These are phyloP conservation scores for Pygmarrhopalites habei DNA, from an alignment of 1,140 invertebrate genomes.

Conservation along the genomic window DNA sequence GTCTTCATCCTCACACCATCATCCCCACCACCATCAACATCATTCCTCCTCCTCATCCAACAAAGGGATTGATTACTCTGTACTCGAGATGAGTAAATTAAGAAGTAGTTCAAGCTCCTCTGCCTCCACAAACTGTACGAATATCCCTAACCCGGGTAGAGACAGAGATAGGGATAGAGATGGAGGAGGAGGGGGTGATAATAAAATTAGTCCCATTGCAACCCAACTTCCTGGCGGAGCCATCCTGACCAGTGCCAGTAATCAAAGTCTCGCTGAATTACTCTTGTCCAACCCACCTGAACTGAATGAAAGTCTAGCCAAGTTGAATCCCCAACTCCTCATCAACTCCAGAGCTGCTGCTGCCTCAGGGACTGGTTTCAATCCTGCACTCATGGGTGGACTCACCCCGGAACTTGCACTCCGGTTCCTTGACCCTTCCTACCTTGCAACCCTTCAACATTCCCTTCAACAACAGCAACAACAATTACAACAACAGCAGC, in stretches of 20 bases:
- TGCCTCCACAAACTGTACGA: neutral
- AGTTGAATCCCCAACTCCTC: slow-evolving; percentile 35
- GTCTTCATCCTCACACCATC: too few species aligned
- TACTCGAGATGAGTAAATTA: slow-evolving; percentile 17
- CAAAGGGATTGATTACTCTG: slow-evolving; percentile 5
- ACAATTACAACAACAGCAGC: slow-evolving; percentile 44
- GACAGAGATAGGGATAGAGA: slow-evolving; percentile 34
- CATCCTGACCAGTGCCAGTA: slow-evolving; percentile 28
- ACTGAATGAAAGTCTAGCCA: slow-evolving; percentile 33
- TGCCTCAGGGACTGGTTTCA: slow-evolving; percentile 15
- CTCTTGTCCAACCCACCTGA: slow-evolving; percentile 28
- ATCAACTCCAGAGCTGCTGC: slow-evolving; percentile 14
- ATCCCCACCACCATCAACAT: too few species aligned
- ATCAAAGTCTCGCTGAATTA: slow-evolving; percentile 33
- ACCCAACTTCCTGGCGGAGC: slow-evolving; percentile 37
- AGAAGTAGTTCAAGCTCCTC: neutral
- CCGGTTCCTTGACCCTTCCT: slow-evolving; percentile 29
- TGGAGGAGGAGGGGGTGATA: slow-evolving; percentile 3
- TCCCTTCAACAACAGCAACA: slow-evolving; percentile 29
- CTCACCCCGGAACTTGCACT: slow-evolving; percentile 33
- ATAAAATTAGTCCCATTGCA: slow-evolving; percentile 25
- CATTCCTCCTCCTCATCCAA: neutral
- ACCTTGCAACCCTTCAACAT: slow-evolving; percentile 30
- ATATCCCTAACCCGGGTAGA: slow-evolving; percentile 21
- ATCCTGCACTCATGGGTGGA: slow-evolving; percentile 15